Percentiles rank a stretch among this genome's conserved stretches.
phyloP scores from a whole-genome alignment of 2,888 invertebrate species.

The Listrodromus nycthemerus region DNA sequence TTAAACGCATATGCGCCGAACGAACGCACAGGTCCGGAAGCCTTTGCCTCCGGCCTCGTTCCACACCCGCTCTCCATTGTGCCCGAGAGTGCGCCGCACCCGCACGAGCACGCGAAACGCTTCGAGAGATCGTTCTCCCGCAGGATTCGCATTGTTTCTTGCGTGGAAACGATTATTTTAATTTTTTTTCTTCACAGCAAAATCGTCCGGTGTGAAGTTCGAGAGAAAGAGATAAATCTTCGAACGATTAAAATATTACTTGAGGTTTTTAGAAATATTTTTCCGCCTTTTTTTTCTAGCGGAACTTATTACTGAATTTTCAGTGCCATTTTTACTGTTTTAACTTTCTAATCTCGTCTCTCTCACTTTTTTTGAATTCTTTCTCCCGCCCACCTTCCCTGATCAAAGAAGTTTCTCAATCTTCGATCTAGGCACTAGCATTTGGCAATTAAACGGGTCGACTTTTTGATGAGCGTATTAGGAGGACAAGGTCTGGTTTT shows the following conservation, averaged over 20 bases:
- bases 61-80: background rate
- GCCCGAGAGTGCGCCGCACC: slow-evolving; percentile 16
- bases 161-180: slow-evolving; percentile 25
- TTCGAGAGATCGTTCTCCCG: slow-evolving; percentile 8
- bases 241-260: background rate
- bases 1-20: background rate
- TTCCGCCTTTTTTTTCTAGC: background rate
- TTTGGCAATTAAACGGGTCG: too few species aligned
- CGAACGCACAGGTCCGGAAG: slow-evolving; percentile 22
- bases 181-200: slow-evolving; percentile 8
- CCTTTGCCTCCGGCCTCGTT: slow-evolving; percentile 20
- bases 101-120: background rate
- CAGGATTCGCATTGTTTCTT: slow-evolving; percentile 9
- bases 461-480: too few species aligned
- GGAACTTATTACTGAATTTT: background rate
- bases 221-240: slow-evolving; percentile 22
- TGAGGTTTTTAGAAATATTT: too few species aligned
- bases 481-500: too few species aligned
- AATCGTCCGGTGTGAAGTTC: slow-evolving; percentile 43
- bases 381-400: slow-evolving; percentile 4
- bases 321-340: background rate
- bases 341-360: background rate
- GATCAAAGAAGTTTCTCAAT: background rate
- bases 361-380: background rate
- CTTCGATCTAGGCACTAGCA: background rate